Evolutionary conservation across 2,888 invertebrate species (phyloP).

Genomic region (Zeuzera pyrina): DNA sequence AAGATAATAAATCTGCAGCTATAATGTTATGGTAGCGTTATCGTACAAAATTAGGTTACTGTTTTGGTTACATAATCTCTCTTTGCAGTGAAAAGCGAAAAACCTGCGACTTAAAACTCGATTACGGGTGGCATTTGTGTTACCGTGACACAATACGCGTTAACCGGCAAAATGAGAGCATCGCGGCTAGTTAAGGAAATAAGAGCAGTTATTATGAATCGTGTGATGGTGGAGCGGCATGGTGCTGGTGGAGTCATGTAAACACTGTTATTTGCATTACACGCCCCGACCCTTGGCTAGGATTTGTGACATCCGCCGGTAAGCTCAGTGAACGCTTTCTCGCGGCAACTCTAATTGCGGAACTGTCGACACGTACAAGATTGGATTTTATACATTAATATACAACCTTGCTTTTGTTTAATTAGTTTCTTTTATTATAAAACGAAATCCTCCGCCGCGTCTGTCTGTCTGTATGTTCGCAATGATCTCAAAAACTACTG

Average conservation of each 20-base stretch:
- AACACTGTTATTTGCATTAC: conserved; percentile 58
- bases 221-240: conserved; percentile 20
- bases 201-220: conserved; percentile 62
- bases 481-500: too few relatives aligned
- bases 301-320: conserved; percentile 61
- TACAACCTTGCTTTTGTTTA: conserved; percentile 20
- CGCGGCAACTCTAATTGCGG: conserved; percentile 37
- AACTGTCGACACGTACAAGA: conserved; percentile 32
- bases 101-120: conserved; percentile 58
- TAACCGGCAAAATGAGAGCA: conserved; percentile 62
- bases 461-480: too few relatives aligned
- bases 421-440: background rate
- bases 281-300: conserved; percentile 49
- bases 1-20: conserved; percentile 47
- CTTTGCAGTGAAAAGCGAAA: conserved; percentile 43
- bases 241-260: conserved; percentile 39
- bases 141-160: conserved; percentile 55
- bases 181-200: conserved; percentile 63
- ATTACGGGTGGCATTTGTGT: conserved; percentile 58
- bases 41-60: conserved; percentile 26
- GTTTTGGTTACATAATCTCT: conserved; percentile 41
- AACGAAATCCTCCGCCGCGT: background rate
- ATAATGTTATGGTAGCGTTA: too few relatives aligned
- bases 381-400: conserved; percentile 32
- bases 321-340: conserved; percentile 37